phyloP scores from a whole-genome alignment of 2,888 invertebrate species.

The Yponomeuta malinellus region DNA sequence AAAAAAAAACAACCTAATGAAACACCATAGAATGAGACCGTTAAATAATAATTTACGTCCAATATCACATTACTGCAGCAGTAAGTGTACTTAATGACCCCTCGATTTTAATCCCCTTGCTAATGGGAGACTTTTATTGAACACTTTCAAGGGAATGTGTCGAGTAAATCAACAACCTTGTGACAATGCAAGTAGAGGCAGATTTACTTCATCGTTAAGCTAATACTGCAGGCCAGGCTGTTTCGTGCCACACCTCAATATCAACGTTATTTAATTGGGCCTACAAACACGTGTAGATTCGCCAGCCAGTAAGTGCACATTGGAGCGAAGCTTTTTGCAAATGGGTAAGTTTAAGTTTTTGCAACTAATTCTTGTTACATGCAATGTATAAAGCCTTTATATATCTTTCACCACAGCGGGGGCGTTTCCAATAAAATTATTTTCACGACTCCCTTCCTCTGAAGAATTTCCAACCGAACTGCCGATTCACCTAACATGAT shows the following conservation, averaged over 20 bases:
- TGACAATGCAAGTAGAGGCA: not conserved
- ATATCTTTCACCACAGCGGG: not conserved
- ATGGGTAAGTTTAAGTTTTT: too few relatives aligned
- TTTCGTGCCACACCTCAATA: not conserved
- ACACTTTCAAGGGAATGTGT: not conserved
- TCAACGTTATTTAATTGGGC: too few relatives aligned
- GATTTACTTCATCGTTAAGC: not conserved
- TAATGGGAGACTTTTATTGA: not conserved
- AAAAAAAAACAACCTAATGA: not conserved
- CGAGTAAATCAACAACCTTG: not conserved
- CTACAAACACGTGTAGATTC: too few relatives aligned
- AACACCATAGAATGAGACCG: not conserved
- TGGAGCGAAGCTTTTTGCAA: too few relatives aligned
- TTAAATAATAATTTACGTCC: not conserved
- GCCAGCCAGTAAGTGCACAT: too few relatives aligned
- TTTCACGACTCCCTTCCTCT: not conserved
- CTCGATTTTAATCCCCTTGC: not conserved
- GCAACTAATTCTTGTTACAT: not conserved
- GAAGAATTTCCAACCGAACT: not conserved
- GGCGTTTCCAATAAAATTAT: not conserved
- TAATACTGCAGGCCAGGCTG: not conserved
- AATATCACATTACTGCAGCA: not conserved
- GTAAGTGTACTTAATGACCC: not conserved
- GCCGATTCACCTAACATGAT: conserved; percentile 24
- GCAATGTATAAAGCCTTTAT: not conserved